phyloP scores from a whole-genome alignment of 2,113 vertebrate genomes.

The Paradoxurus hermaphroditus region DNA sequence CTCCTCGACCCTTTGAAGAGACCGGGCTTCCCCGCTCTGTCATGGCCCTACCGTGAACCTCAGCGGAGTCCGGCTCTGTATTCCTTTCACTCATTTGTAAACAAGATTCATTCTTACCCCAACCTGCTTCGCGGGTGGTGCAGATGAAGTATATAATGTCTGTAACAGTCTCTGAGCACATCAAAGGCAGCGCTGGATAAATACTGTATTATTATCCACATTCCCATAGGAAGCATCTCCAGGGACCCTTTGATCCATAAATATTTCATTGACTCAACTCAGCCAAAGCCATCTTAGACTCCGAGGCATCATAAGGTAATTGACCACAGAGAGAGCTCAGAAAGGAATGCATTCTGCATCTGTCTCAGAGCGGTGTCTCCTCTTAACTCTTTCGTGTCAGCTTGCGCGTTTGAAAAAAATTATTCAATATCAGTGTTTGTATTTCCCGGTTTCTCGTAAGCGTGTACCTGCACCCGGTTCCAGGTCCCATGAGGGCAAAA shows the following conservation, averaged over 20 bases:
- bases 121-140: conserved; percentile 65
- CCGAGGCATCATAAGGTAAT: conserved; percentile 51
- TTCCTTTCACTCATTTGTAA: conserved; percentile 55
- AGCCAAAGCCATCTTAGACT: conserved; percentile 56
- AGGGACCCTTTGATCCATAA: conserved; percentile 73
- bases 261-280: conserved; percentile 75
- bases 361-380: neutral
- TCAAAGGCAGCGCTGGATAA: conserved; percentile 72
- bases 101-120: conserved; percentile 51
- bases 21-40: conserved; percentile 41
- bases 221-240: conserved; percentile 73
- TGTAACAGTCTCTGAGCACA: conserved; percentile 66
- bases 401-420: neutral
- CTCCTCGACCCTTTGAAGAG: conserved; percentile 60
- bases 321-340: conserved; percentile 66
- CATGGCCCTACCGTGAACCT: neutral
- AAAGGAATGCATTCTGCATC: neutral
- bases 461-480: neutral
- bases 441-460: neutral
- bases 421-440: neutral
- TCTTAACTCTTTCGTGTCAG: neutral
- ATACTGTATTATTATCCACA: conserved; percentile 64
- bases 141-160: conserved; percentile 60
- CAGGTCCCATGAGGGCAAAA: neutral
- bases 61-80: neutral